Evolutionary conservation across 1,140 invertebrate genomes (phyloP), one percentile per base, ranked within the genome.

Genomic region (Daktulosphaira vitifoliae): DNA sequence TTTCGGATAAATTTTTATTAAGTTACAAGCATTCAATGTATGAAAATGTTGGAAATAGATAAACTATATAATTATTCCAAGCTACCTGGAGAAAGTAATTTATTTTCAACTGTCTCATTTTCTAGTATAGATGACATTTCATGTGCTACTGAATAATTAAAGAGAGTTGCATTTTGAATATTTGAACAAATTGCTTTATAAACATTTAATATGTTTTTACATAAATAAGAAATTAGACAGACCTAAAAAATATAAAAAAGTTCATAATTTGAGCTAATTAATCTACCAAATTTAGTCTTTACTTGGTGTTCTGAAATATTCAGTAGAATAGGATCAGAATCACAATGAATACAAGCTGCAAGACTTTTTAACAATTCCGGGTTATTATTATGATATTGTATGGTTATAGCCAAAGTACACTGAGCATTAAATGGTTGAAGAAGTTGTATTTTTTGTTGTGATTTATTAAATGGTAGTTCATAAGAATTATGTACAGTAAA

Each of bases 51-150:
- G 6, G 15, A 53, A 38, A 7, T 22, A 5, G 16, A 5, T 22
- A 46, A 4, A 22, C 1, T 20, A 20, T 22, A 37, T 53, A 22
- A 6, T 7, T 6, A 37, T 20, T 13, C 16, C 4, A 44, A 25
- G 26, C 44, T 62, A 62, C 56, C 42, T 46, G 26, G 29, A 29
- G 15, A 1, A n/a, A 7, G 11, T 29, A 7, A 18, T 62, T 62
- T 62, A 11, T 6, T n/a, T 37, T 62, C 42, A 4, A 62, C 25
- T 8, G 25, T 16, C 20, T 62, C 42, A 48, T 62, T 39, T 62
- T 62, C 56, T 15, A 39, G 56, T 8, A 62, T 62, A 62, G 56
- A 62, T 9, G 56, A 62, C 56, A 62, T 62, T 22, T 62, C 56
- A 46, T 62, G 56, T 13, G 56, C 56, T 29, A 62, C 42, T 22